Evolutionary conservation across 2,888 invertebrate genomes (phyloP), one percentile per base, ranked within the genome.

Genomic region (Orthonychiurus folsomi): DNA sequence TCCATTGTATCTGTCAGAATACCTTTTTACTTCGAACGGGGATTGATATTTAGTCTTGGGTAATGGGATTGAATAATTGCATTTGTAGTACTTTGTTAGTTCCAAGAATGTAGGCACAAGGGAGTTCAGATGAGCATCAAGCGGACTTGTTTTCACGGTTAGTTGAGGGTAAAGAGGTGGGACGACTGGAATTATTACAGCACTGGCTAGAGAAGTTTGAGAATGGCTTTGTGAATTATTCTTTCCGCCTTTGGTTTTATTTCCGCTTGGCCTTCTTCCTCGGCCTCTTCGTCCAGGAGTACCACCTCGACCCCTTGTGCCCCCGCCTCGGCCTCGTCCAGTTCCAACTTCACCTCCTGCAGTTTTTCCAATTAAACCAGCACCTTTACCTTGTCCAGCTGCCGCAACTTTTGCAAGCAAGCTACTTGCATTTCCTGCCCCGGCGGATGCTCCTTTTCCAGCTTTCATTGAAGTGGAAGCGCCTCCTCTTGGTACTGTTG

Each of bases 1-100:
- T 1, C 73, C 69, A 61, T 76, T 76, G 66, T 79, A 80, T 58
- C 76, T 76, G 69, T 80, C 80, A 0, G 79, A 78, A 68, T 78
- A 80, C 27, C 79, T 72, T 23, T 77, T 76, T 25, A 79, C 63
- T 27, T 66, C 47, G 37, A 71, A 71, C 1, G 59, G 37, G 20
- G 20, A 48, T 23, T 20, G n/a, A 2, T 21, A 50, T n/a, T 56
- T 57, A 9, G 9, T 21, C n/a, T 23, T 52, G 20, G 5, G 21
- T 12, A 52, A 12, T 52, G 20, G 20, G 1, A 62, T 59, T 5
- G 63, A 60, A 60, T 60, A 70, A 50, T 72, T 71, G 50, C 65
- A 67, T 21, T 52, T 60, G 47, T 66, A 63, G 25, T 70, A 66
- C n/a, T 62, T 62, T 12, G 52, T 27, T 20, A 70, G 56, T 26